A percentile compares a stretch with the other conserved stretches of the same genome.
Conservation (phyloP, 2,888 invertebrate species). For the Perizoma affinitatum region DNA sequence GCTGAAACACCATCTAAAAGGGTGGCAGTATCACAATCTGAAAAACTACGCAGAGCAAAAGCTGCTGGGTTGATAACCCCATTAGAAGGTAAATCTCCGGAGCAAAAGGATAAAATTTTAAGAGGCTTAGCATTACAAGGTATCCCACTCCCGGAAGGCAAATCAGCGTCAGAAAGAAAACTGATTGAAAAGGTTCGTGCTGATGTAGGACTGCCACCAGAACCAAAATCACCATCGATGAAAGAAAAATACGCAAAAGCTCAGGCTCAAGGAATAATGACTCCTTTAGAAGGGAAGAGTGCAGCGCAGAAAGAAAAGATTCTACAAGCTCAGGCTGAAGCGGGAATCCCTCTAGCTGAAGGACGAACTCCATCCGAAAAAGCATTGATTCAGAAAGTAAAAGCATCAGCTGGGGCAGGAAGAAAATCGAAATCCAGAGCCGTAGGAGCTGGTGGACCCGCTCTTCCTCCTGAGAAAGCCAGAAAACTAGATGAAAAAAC, state of each 20-base stretch:
- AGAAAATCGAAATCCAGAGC: conserved; percentile 15
- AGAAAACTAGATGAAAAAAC: conserved; percentile 29
- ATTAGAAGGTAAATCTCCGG: conserved; percentile 40
- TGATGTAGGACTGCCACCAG: conserved; percentile 38
- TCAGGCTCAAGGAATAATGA: conserved; percentile 42
- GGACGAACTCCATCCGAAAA: conserved; percentile 48
- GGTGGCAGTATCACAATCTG: neutral
- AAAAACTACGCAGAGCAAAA: conserved; percentile 41
- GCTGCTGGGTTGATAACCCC: conserved; percentile 40
- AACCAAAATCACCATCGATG: conserved; percentile 29
- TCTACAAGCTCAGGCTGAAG: conserved; percentile 38
- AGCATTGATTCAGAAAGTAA: conserved; percentile 37
- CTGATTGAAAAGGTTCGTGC: conserved; percentile 41
- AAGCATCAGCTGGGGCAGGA: conserved; percentile 19
- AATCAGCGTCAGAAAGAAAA: conserved; percentile 45
- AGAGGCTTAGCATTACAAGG: conserved; percentile 39
- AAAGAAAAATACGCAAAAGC: conserved; percentile 36
- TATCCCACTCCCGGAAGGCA: conserved; percentile 43
- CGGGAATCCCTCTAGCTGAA: conserved; percentile 45
- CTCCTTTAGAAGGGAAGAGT: conserved; percentile 47
- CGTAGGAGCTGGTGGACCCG: conserved; percentile 30
- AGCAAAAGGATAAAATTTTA: conserved; percentile 44
- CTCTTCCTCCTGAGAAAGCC: conserved; percentile 33
- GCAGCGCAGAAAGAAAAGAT: conserved; percentile 44
- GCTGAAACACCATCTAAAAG: conserved; percentile 1